Evolutionary conservation across 2,113 vertebrate genomes (phyloP).

Genomic region (Arenaria interpres): DNA sequence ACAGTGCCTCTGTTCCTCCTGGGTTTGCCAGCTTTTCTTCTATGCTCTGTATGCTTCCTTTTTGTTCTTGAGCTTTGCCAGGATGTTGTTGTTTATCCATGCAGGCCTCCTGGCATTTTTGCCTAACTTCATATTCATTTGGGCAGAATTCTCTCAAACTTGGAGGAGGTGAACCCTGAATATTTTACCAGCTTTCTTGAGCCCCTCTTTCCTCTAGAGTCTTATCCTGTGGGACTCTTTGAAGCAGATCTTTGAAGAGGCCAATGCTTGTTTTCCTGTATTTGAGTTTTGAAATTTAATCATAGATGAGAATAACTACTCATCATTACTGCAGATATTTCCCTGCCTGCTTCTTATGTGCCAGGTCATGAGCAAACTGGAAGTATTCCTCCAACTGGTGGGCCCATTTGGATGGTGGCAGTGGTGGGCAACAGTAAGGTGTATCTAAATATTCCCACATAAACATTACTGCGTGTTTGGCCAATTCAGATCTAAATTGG

Average conservation of each 20-base stretch:
- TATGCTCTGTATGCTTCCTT: not conserved
- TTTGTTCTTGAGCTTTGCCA: not conserved
- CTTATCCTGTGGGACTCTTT: not conserved
- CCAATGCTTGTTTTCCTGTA: not conserved
- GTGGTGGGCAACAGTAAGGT: not conserved
- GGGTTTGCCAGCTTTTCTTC: not conserved
- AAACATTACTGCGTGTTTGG: not conserved
- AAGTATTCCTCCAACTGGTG: not conserved
- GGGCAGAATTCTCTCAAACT: not conserved
- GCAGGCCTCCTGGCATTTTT: not conserved
- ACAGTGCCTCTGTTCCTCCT: not conserved
- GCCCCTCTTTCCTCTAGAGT: not conserved
- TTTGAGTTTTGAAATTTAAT: not conserved
- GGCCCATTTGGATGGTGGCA: not conserved
- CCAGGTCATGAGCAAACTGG: not conserved
- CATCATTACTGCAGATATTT: not conserved
- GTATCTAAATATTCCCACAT: not conserved
- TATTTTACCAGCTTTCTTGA: not conserved
- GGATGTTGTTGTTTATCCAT: not conserved
- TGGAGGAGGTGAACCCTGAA: not conserved
- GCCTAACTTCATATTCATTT: not conserved
- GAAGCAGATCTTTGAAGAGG: not conserved
- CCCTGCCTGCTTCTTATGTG: not conserved
- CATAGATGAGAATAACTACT: not conserved
- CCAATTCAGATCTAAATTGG: not conserved